Base-by-base conservation (phyloP, 2,797 vertebrate genomes). In the Pantherophis alleghaniensis region DNA sequence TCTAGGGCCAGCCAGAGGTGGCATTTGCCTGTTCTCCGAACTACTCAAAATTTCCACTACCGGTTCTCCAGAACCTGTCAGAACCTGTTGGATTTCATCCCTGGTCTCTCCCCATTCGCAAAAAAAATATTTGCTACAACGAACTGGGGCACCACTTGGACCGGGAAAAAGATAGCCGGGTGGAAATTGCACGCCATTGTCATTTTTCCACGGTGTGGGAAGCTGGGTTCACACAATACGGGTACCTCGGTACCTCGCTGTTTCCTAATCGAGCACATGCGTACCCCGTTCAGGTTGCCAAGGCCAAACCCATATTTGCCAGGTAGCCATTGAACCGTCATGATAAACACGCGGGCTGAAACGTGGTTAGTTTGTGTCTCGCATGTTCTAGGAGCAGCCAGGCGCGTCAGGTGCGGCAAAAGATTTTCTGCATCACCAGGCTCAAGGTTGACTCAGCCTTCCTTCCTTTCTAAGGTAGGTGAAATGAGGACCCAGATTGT, bases 121-220 rank as follows among this genome's bases (percentile, higher is more conserved):
- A 42, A 42, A 42, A 42, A 42, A 42, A 42, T 42, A 42, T 42
- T 42, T 42, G 42, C 42, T 42, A 42, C 42, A 42, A 42, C 42
- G 42, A 42, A 42, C 42, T 42, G 42, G 42, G 0, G 42, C 42
- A 42, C 42, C 42, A 42, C 42, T 42, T 42, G 42, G 42, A 42
- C 42, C 0, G 42, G 42, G 16, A 7, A 7, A 37, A 42, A 9
- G 32, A 1, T 7, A 9, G 1, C 6, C 6, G 16, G 66, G 1
- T 18, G 69, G 69, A 37, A 32, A 74, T 37, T 74, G 16, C 32
- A 37, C 32, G 2, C 16, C 32, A 3, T 7, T 20, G 32, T 16
- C 18, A 2, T 42, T 79, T 79, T 22, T 20, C 18, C 32, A 9
- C 32, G 3, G 18, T 32, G 6, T 18, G 66, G 16, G 69, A 32